A percentile compares a stretch with the other conserved stretches of the same genome.
phyloP scores from a whole-genome alignment of 2,113 vertebrate genomes.

The Elephantulus edwardii region DNA sequence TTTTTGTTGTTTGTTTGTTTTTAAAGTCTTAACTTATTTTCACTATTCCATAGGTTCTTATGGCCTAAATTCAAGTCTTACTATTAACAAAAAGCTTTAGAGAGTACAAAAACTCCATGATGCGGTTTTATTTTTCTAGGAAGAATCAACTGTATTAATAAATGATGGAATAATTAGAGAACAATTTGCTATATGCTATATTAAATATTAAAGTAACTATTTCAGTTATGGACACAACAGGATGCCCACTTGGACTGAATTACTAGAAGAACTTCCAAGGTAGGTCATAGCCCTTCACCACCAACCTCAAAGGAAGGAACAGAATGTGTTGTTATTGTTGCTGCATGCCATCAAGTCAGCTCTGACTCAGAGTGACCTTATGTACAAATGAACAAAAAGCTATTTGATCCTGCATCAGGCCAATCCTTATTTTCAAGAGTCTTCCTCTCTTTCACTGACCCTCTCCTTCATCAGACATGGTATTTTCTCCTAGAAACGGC shows the following conservation, averaged over 20 bases:
- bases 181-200: conserved; percentile 39
- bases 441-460: too few species aligned
- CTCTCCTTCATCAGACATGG: too few species aligned
- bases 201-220: conserved; percentile 68
- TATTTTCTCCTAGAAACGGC: too few species aligned
- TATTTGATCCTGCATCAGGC: too few species aligned
- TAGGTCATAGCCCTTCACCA: neutral
- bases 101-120: conserved; percentile 34
- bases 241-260: neutral
- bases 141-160: conserved; percentile 69
- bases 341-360: too few species aligned
- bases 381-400: too few species aligned
- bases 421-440: too few species aligned
- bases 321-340: too few species aligned
- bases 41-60: conserved; percentile 25
- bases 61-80: conserved; percentile 45
- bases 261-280: conserved; percentile 53
- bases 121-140: conserved; percentile 55
- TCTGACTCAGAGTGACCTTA: too few species aligned
- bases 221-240: conserved; percentile 64
- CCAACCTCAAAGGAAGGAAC: conserved; percentile 23
- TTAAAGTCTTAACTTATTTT: neutral
- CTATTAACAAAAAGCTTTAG: conserved; percentile 60
- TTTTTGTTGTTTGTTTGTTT: too few species aligned
- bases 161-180: conserved; percentile 54